A percentile compares a stretch with the other conserved stretches of the same genome.
Conservation (phyloP, 2,888 invertebrate species). For the Sclerodermus sp. region DNA sequence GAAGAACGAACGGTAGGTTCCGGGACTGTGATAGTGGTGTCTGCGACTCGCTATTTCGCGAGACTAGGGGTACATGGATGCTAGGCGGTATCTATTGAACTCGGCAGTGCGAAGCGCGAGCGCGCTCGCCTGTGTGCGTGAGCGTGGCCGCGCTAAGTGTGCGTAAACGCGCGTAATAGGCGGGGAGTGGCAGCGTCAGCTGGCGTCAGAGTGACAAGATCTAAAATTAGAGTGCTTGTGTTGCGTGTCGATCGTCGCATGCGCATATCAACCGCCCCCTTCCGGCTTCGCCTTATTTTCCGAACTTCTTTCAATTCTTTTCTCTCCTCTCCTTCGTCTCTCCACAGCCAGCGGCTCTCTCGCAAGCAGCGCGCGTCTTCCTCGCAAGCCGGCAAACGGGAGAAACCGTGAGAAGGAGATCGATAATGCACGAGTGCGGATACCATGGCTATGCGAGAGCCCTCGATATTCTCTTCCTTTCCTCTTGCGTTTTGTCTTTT, state of each 20-base stretch:
- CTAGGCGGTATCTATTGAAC: no score
- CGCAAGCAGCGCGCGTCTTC: slow-evolving; percentile 9
- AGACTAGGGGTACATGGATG: no score
- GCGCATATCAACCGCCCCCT: slow-evolving; percentile 54
- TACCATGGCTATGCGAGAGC: not conserved
- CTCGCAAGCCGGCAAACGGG: slow-evolving; percentile 25
- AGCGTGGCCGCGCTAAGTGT: slow-evolving; percentile 24
- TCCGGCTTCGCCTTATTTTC: slow-evolving; percentile 56
- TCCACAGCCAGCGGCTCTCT: not conserved
- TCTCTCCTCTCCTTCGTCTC: slow-evolving; percentile 4
- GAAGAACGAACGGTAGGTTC: no score
- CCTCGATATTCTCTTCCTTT: not conserved
- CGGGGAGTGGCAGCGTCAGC: slow-evolving; percentile 50
- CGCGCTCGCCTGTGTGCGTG: slow-evolving; percentile 3
- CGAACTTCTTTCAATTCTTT: slow-evolving; percentile 52
- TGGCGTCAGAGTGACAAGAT: slow-evolving; percentile 57
- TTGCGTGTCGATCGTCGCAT: slow-evolving; percentile 58
- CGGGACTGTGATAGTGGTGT: no score
- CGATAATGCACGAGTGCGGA: slow-evolving; percentile 33
- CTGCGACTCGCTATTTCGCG: no score
- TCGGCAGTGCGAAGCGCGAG: no score
- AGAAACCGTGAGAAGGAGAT: slow-evolving; percentile 53
- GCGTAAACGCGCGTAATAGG: slow-evolving; percentile 53
- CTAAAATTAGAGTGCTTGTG: slow-evolving; percentile 54
- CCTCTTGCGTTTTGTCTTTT: not conserved